These are phyloP conservation scores for Chrysotoxum bicinctum DNA, from an alignment of 2,888 invertebrate genomes.

Conservation along the genomic window DNA sequence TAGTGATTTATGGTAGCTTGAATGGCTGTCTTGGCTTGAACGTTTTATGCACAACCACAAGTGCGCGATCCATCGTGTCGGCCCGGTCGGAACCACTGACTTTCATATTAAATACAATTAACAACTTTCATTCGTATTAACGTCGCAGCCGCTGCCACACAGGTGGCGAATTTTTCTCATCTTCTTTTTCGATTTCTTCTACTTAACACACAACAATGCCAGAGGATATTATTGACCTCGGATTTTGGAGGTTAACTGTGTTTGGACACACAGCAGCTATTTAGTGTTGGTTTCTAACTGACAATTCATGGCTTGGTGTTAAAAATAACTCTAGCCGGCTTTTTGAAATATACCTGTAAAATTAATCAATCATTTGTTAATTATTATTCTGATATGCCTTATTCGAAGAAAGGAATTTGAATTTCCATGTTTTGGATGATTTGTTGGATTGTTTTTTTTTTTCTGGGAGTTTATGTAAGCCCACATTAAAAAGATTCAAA, in stretches of 20 bases:
- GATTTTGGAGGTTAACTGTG: slow-evolving; percentile 41
- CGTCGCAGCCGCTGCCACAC: background rate
- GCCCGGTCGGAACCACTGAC: background rate
- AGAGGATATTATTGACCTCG: slow-evolving; percentile 5
- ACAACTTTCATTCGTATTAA: slow-evolving; percentile 57
- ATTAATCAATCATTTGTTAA: slow-evolving; percentile 53
- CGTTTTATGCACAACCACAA: background rate
- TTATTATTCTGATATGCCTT: slow-evolving; percentile 15
- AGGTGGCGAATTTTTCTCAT: slow-evolving; percentile 22
- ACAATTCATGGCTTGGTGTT: background rate
- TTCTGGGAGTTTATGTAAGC: background rate
- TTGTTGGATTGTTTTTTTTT: background rate
- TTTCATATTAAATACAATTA: slow-evolving; percentile 43
- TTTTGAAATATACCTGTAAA: slow-evolving; percentile 1
- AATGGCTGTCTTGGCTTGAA: slow-evolving; percentile 5
- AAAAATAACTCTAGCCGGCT: slow-evolving; percentile 9
- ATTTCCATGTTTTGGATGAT: slow-evolving; percentile 15
- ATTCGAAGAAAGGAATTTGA: slow-evolving; percentile 15
- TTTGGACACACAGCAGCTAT: slow-evolving; percentile 42
- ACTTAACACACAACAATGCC: background rate
- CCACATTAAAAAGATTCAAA: background rate
- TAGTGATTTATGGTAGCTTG: slow-evolving; percentile 53
- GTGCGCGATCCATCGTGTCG: background rate
- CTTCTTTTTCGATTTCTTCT: slow-evolving; percentile 4
- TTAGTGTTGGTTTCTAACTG: slow-evolving; percentile 3